Base-by-base conservation (phyloP, 2,797 vertebrate genomes). In the Coregonus sp. region DNA sequence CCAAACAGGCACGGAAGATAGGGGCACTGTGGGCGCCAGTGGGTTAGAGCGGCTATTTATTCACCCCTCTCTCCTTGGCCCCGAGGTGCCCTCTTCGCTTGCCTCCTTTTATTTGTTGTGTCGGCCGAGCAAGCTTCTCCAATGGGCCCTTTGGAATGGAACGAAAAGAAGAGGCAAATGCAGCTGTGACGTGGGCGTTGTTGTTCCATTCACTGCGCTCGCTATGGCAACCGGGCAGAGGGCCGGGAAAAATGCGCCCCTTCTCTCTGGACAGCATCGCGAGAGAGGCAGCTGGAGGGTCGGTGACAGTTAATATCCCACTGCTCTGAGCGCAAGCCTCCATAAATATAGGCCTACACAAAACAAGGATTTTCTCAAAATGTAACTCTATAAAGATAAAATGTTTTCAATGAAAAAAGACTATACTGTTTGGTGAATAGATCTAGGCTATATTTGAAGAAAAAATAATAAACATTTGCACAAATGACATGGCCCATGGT, bases 161-260 rank as follows among this genome's bases (percentile, higher is more conserved):
- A 82, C 88, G 91, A 92, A 93, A 83, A 91, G 93, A 94, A 91
- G 94, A 93, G 91, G 91, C 91, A 90, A 90, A 90, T 91, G 92
- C 94, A 94, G 93, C 94, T 94, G 95, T 96, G 95, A 95, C 96
- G 95, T 95, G 93, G 93, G 95, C 94, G 94, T 94, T 92, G 95
- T 96, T 96, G 95, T 96, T 97, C 95, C 93, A 92, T 95, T 94
- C 94, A 95, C 90, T 93, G 93, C 80, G 73, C 92, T 97, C 93
- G 87, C 95, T 96, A 98, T 98, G 96, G 97, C 95, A 98, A 98
- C 97, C 94, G 94, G 90, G 89, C 95, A 94, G 91, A 94, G 92
- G 94, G 92, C 84, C 89, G 92, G 91, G 92, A 97, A 97, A 96
- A 96, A 98, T 95, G 95, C 95, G 65, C 81, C 82, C 78, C 93